A percentile compares a stretch with the other conserved stretches of the same genome.
These are phyloP conservation scores for Sinocyclocheilus maitianheensis DNA, from an alignment of 2,113 vertebrate genomes.

Conservation along the genomic window DNA sequence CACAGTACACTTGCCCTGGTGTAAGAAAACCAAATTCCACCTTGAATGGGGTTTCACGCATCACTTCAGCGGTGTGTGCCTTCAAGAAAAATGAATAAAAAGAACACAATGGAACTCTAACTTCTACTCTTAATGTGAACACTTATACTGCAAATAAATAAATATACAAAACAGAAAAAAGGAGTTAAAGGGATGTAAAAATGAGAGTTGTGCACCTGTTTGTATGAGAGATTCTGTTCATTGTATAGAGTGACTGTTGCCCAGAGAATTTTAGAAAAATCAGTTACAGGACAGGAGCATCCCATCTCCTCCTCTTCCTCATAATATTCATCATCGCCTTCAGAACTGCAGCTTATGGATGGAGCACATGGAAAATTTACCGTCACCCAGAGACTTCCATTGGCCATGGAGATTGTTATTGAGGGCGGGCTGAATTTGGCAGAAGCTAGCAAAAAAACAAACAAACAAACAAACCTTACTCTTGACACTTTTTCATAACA, in stretches of 20 bases:
- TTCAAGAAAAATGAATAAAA: constrained; percentile 38
- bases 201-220: constrained; percentile 58
- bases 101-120: not conserved
- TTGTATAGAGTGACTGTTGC: constrained; percentile 71
- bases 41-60: not conserved
- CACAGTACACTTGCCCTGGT: constrained; percentile 69
- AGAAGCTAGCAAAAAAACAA: not conserved
- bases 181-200: not conserved
- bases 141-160: not conserved
- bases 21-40: constrained; percentile 60
- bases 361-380: constrained; percentile 68
- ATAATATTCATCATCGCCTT: not conserved
- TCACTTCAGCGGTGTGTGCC: constrained; percentile 58
- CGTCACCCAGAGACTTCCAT: constrained; percentile 57
- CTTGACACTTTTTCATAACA: too few relatives aligned
- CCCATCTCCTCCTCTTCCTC: not conserved
- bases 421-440: constrained; percentile 70
- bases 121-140: too few relatives aligned
- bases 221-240: constrained; percentile 44
- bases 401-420: constrained; percentile 56
- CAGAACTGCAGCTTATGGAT: not conserved
- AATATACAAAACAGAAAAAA: not conserved
- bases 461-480: too few relatives aligned
- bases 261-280: constrained; percentile 50
- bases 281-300: constrained; percentile 61